Evolutionary conservation across 2,888 invertebrate genomes (phyloP).

Genomic region (Mesorhabditis spiculigera): DNA sequence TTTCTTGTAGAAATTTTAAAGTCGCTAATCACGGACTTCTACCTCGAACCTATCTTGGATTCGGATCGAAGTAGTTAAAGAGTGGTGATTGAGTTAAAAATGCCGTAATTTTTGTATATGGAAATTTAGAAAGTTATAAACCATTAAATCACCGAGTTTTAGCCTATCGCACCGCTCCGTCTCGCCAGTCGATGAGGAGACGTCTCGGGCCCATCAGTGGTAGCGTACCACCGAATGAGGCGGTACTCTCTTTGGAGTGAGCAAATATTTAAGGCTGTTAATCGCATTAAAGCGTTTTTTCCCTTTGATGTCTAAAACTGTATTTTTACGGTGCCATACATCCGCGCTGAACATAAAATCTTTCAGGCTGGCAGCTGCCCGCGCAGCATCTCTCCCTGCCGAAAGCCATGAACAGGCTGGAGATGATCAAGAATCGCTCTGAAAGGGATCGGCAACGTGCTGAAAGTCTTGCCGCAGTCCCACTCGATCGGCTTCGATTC

Average conservation of each 20-base stretch:
- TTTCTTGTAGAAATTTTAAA: too few species aligned
- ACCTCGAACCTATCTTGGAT: too few species aligned
- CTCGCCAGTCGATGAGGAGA: not conserved
- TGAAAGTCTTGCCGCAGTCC: slow-evolving; percentile 17
- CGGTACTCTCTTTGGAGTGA: not conserved
- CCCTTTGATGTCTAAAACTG: not conserved
- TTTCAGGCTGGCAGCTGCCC: slow-evolving; percentile 29
- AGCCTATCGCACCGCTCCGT: not conserved
- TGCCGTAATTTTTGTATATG: too few species aligned
- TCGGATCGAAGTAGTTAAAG: too few species aligned
- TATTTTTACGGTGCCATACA: too few species aligned
- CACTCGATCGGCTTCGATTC: slow-evolving; percentile 30
- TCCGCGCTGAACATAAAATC: not conserved
- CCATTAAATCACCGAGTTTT: not conserved
- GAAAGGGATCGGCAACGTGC: slow-evolving; percentile 30
- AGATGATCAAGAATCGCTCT: slow-evolving; percentile 39
- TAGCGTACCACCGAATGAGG: not conserved
- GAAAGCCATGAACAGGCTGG: slow-evolving; percentile 28
- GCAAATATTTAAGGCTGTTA: not conserved
- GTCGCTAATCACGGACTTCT: too few species aligned
- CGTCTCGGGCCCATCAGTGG: not conserved
- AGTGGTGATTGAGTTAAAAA: too few species aligned
- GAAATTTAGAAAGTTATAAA: too few species aligned
- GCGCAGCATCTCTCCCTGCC: slow-evolving; percentile 31
- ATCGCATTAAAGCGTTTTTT: not conserved